These are phyloP conservation scores for Trachelus iudaicus DNA, from an alignment of 2,888 invertebrate species.

Conservation along the genomic window DNA sequence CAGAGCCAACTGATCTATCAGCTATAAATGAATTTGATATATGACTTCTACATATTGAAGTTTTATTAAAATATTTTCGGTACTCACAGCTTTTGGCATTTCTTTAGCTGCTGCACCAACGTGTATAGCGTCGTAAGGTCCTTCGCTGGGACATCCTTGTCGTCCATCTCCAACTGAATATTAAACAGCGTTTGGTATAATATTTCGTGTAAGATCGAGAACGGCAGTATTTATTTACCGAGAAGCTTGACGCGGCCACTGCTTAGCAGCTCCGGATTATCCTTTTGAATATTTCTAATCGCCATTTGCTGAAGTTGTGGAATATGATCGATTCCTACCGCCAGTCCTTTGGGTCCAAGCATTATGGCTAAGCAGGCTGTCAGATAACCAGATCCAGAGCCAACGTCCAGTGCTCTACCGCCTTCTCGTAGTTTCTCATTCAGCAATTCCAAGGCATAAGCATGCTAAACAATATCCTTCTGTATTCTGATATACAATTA, in stretches of 20 bases:
- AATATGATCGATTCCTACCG: slow-evolving; percentile 93
- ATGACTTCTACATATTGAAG: not conserved
- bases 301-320: slow-evolving; percentile 82
- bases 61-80: slow-evolving; percentile 16
- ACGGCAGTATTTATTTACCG: slow-evolving; percentile 66
- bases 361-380: slow-evolving; percentile 91
- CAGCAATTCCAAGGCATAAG: slow-evolving; percentile 88
- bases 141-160: slow-evolving; percentile 77
- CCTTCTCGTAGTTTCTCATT: slow-evolving; percentile 82
- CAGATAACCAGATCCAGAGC: slow-evolving; percentile 93
- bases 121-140: slow-evolving; percentile 93
- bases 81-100: slow-evolving; percentile 78
- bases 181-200: slow-evolving; percentile 6
- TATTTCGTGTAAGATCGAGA: not conserved
- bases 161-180: slow-evolving; percentile 88
- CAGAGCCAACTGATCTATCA: slow-evolving; percentile 87
- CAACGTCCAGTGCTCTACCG: slow-evolving; percentile 87
- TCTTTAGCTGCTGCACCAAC: slow-evolving; percentile 89
- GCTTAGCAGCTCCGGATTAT: slow-evolving; percentile 77
- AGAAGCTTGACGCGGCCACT: slow-evolving; percentile 77
- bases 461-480: slow-evolving; percentile 74
- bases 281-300: slow-evolving; percentile 79
- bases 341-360: slow-evolving; percentile 76
- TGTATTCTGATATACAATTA: not conserved
- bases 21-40: slow-evolving; percentile 63